A percentile compares a stretch with the other conserved stretches of the same genome.
Evolutionary conservation across 1,140 invertebrate genomes (phyloP).

Genomic region (Mycetomoellerius zeteki): DNA sequence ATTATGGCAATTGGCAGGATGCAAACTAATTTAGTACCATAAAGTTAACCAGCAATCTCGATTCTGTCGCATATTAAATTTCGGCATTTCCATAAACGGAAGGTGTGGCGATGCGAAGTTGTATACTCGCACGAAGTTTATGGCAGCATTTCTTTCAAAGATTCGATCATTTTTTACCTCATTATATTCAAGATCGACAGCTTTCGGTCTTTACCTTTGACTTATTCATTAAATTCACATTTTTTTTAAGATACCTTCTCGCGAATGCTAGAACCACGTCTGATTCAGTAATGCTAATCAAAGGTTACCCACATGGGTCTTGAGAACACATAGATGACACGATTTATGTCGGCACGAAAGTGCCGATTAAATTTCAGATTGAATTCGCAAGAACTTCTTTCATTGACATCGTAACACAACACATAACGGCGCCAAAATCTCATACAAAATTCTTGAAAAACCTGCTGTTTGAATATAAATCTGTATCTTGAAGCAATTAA

Average conservation of each 20-base stretch:
- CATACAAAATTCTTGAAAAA: conserved; percentile 46
- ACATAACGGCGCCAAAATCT: conserved; percentile 39
- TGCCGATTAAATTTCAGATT: conserved; percentile 37
- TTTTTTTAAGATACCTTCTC: conserved; percentile 3
- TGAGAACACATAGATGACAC: conserved; percentile 23
- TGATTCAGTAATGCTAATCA: conserved; percentile 25
- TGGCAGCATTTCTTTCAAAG: not conserved
- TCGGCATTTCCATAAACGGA: conserved; percentile 33
- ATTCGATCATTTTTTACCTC: conserved; percentile 22
- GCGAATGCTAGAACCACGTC: conserved; percentile 20
- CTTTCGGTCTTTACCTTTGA: conserved; percentile 51
- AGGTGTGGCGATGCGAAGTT: conserved; percentile 42
- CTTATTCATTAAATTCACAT: conserved; percentile 27
- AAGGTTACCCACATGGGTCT: conserved; percentile 28
- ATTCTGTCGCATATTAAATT: conserved; percentile 21
- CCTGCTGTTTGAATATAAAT: conserved; percentile 33
- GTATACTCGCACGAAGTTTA: conserved; percentile 22
- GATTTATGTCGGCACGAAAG: not conserved
- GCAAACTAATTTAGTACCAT: conserved; percentile 22
- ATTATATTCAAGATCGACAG: conserved; percentile 27
- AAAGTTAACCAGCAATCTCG: conserved; percentile 40
- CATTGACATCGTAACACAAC: conserved; percentile 10
- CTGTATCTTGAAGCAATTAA: conserved; percentile 48
- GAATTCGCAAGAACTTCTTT: not conserved
- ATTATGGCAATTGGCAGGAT: not conserved